Conservation (phyloP, 2,113 vertebrate species). For the Tilapia sparmanii region DNA sequence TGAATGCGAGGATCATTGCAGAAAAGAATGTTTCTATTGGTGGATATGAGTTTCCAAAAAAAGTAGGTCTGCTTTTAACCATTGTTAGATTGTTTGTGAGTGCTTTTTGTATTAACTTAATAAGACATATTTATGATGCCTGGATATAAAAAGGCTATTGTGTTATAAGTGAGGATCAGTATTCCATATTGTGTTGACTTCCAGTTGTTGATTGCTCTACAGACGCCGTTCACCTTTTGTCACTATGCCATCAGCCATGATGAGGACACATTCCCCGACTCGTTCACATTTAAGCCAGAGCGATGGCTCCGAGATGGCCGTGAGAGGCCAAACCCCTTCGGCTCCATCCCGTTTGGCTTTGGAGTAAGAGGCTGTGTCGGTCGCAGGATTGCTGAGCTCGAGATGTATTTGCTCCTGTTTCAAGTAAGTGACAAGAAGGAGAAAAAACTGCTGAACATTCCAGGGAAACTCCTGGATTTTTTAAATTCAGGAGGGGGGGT, state of each 20-base stretch:
- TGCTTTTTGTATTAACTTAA: background rate
- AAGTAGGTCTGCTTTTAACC: conserved; percentile 22
- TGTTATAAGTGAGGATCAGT: background rate
- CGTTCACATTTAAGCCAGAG: conserved; percentile 64
- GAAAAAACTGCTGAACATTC: background rate
- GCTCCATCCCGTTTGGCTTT: conserved; percentile 74
- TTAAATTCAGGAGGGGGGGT: background rate
- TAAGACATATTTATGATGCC: background rate
- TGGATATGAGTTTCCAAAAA: conserved; percentile 68
- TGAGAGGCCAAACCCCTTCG: conserved; percentile 60
- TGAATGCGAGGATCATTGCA: conserved; percentile 56
- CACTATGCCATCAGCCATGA: conserved; percentile 73
- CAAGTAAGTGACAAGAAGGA: conserved; percentile 33
- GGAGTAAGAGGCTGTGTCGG: conserved; percentile 75
- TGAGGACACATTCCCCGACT: conserved; percentile 63
- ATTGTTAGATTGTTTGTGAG: background rate
- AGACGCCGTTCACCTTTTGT: conserved; percentile 68
- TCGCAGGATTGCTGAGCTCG: conserved; percentile 74
- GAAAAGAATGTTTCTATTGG: conserved; percentile 54
- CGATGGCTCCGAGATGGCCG: conserved; percentile 68
- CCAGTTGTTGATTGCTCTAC: background rate
- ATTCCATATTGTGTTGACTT: background rate
- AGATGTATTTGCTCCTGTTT: conserved; percentile 71
- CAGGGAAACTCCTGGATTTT: background rate
- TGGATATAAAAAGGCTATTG: background rate